phyloP scores from a whole-genome alignment of 2,113 vertebrate genomes.

The Charadrius vociferus region DNA sequence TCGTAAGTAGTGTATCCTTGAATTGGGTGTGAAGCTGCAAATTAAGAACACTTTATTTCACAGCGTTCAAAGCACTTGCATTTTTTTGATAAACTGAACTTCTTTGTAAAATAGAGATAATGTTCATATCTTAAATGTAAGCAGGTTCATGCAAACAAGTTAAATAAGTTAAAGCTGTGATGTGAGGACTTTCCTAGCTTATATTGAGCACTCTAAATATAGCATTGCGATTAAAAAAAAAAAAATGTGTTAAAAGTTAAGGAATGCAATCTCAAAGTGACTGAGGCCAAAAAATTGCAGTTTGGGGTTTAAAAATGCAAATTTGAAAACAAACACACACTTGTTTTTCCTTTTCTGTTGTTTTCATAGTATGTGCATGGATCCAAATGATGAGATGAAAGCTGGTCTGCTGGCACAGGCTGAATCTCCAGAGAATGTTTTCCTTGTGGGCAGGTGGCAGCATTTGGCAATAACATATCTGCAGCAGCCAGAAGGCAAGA shows the following conservation, averaged over 20 bases:
- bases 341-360: neutral
- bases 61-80: neutral
- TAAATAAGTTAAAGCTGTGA: neutral
- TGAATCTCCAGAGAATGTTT: constrained; percentile 84
- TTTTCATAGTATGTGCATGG: constrained; percentile 85
- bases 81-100: neutral
- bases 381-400: constrained; percentile 92
- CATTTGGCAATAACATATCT: constrained; percentile 90
- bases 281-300: neutral
- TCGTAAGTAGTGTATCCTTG: neutral
- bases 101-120: neutral
- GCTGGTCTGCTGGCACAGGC: constrained; percentile 89
- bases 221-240: neutral
- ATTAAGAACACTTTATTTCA: neutral
- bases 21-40: neutral
- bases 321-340: neutral
- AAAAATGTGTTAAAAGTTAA: neutral
- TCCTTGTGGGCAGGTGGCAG: constrained; percentile 86
- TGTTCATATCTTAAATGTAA: neutral
- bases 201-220: neutral
- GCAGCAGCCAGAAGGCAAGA: constrained; percentile 92
- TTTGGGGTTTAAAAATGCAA: neutral
- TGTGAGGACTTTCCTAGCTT: neutral
- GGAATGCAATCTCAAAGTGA: neutral
- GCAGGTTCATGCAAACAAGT: neutral